Base-by-base conservation (phyloP, 2,888 invertebrate species). In the Hirtodrosophila alboralis region DNA sequence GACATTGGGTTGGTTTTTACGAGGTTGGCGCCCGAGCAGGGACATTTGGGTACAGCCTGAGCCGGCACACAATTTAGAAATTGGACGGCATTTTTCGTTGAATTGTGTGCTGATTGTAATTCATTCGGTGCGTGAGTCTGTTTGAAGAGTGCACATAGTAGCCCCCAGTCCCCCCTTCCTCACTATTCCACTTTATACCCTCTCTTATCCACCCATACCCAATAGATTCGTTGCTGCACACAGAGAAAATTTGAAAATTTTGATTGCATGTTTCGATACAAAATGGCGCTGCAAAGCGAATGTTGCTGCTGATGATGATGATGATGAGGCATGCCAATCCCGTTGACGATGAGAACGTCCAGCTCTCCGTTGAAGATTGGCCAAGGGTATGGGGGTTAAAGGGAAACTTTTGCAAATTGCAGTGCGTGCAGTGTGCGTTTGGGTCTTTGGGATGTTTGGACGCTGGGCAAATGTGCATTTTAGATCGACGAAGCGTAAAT, bases 401-500 rank as follows among this genome's bases (percentile, higher is more conserved):
- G 27, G 27, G 30, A 12, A 14, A 47, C 38, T 12, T 23, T 30
- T 36, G n/a, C 47, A 84, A 81, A 79, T 78, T 84, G 79, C 86
- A 79, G 67, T 79, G 87, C 87, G 84, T 77, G 61, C 69, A 53
- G 43, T 62, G 68, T 76, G 59, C 73, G 51, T 76, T 48, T n/a
- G n/a, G 53, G 58, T 61, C 57, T 80, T 69, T 65, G 54, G 72
- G 70, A 56, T 48, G 47, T 65, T 65, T 51, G 76, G 57, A 61
- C 80, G 54, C 64, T 77, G 75, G 71, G 78, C 80, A 84, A 88
- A 86, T 84, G 86, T 88, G 88, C 89, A 88, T 89, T 88, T 89
- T 80, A 83, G 81, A 78, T 79, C 87, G 85, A 70, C 87, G 89
- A 86, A 90, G 90, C 89, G 89, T 89, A 89, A 90, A 89, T 90